Evolutionary conservation across 2,888 invertebrate species (phyloP).

Genomic region (Augiades crinisus): DNA sequence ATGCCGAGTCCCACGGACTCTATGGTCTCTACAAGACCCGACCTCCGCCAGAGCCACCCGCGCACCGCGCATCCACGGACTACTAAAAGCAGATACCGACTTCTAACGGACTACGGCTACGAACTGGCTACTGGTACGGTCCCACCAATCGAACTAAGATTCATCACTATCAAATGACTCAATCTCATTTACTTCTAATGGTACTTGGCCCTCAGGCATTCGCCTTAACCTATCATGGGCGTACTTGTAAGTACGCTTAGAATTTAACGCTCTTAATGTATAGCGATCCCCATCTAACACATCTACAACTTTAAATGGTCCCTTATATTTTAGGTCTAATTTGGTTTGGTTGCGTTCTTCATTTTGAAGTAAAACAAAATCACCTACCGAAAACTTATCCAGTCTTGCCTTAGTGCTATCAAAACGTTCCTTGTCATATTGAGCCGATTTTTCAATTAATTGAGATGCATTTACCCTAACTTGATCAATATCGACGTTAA

Average conservation of each 20-base stretch:
- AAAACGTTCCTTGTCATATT: constrained; percentile 21
- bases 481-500: constrained; percentile 14
- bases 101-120: constrained; percentile 27
- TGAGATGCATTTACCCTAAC: constrained; percentile 13
- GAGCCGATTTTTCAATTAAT: constrained; percentile 2
- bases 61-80: constrained; percentile 21
- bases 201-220: neutral
- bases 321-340: neutral
- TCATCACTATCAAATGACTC: too few relatives aligned
- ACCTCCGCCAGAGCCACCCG: constrained; percentile 14
- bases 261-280: neutral
- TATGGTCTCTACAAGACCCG: constrained; percentile 2
- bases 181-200: too few relatives aligned
- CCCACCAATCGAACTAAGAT: too few relatives aligned
- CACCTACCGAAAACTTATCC: constrained; percentile 16
- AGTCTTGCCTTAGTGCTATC: constrained; percentile 24
- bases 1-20: too few relatives aligned
- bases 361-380: neutral
- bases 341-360: neutral
- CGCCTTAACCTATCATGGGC: neutral
- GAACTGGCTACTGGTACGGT: constrained; percentile 20
- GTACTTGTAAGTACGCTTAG: neutral
- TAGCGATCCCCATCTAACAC: neutral
- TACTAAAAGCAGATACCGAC: constrained; percentile 12
- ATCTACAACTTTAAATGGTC: neutral